Evolutionary conservation across 2,797 vertebrate species (phyloP).

Genomic region (Lepilemur septentrionalis): DNA sequence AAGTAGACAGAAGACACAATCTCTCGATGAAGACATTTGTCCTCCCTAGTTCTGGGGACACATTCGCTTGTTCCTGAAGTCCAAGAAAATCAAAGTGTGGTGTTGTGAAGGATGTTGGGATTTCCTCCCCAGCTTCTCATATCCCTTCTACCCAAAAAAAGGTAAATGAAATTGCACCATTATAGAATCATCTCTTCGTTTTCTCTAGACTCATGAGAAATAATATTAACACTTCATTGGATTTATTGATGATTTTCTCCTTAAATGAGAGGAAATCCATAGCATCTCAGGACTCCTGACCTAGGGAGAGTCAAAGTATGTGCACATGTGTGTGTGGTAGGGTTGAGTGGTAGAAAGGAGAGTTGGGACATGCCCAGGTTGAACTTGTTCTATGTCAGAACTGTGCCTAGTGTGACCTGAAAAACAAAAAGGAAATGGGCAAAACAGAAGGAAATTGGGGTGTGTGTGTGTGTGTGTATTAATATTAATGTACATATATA

Average conservation of each 20-base stretch:
- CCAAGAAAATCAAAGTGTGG: neutral
- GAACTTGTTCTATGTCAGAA: neutral
- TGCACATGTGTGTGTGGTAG: neutral
- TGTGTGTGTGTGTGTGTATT: neutral
- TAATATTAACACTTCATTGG: neutral
- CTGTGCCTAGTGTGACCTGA: neutral
- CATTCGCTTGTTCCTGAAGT: neutral
- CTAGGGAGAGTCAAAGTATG: neutral
- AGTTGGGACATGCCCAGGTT: fast-evolving
- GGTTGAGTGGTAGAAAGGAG: neutral
- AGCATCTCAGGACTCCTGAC: neutral
- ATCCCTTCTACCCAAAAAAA: neutral
- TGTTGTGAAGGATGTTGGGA: neutral
- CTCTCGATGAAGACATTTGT: neutral
- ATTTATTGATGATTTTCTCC: neutral
- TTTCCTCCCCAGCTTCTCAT: neutral
- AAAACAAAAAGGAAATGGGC: neutral
- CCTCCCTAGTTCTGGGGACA: neutral
- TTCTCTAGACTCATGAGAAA: neutral
- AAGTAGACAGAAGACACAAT: neutral
- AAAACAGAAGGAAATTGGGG: neutral
- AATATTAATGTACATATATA: neutral
- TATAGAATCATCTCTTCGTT: neutral
- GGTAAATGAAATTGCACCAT: neutral
- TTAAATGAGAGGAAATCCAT: neutral